These are phyloP conservation scores for Delphinapterus leucas DNA, from an alignment of 2,113 vertebrate genomes.

Conservation along the genomic window DNA sequence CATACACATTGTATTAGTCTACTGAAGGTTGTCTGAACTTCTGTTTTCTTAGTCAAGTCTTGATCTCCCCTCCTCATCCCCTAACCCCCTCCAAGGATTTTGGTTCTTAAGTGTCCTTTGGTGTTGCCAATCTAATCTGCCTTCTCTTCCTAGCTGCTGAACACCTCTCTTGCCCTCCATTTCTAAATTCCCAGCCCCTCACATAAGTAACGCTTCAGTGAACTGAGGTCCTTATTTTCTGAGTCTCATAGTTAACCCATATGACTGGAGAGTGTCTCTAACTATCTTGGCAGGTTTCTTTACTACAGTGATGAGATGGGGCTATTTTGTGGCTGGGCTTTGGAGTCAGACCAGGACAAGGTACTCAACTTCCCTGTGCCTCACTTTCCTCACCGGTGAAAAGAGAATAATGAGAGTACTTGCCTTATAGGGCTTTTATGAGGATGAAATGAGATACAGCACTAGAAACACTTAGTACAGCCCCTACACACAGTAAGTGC, in stretches of 20 bases:
- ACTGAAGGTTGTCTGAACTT: background rate
- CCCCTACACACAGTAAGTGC: background rate
- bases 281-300: background rate
- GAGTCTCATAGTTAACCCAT: background rate
- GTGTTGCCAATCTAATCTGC: background rate
- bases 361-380: background rate
- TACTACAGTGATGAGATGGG: too few species aligned
- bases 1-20: background rate
- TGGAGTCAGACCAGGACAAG: background rate
- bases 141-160: background rate
- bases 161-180: background rate
- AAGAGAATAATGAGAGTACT: background rate
- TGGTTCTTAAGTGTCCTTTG: background rate
- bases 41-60: background rate
- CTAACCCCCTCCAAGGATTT: background rate
- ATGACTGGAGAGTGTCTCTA: background rate
- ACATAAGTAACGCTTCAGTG: background rate
- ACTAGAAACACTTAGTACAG: background rate
- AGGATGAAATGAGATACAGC: background rate
- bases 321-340: background rate
- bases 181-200: background rate
- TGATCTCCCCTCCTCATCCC: background rate
- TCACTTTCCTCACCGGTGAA: background rate
- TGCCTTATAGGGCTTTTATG: background rate
- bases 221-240: background rate